Evolutionary conservation across 2,797 vertebrate genomes (phyloP), one percentile per base, ranked within the genome.

Genomic region (Myotis daubentonii): DNA sequence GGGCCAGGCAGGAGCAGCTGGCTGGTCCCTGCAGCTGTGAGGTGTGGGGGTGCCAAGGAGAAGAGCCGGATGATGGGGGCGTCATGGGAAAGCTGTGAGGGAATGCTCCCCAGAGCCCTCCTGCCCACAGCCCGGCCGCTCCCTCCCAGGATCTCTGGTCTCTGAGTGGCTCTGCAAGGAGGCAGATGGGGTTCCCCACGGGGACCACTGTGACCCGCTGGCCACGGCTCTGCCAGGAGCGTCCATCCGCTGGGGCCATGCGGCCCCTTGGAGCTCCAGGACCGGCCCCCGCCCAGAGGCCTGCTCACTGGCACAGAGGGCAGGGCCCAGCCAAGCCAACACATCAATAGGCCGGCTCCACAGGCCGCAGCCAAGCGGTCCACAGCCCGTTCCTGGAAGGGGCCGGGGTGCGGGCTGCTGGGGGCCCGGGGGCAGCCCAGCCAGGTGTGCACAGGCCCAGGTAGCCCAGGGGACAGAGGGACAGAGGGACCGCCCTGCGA

Each of bases 71-170:
- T 96, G 91, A 93, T 4, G 28, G 94, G 92, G 89, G 74, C 47
- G 87, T 97, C 96, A 90, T 95, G 97, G 97, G 97, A 97, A 97
- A 95, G 76, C 66, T 5, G 33, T 0, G 4, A 81, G 76, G n/a
- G 62, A 80, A 51, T 12, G 49, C 22, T 90, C 68, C 90, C 78
- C 95, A 82, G 84, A 66, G 83, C 65, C 68, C 80, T 44, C 79
- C 53, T 3, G 36, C 74, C 33, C 0, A 9, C 16, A 8, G 38
- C 30, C 85, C 38, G 1, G 38, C 17, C 13, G 12, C 70, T 57
- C 74, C 23, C 62, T 51, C 72, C 36, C 62, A 22, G 74, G 36
- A 38, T 41, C 70, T 33, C 60, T 72, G 85, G 80, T 62, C 85
- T 80, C 49, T 0, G 0, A 36, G 65, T 6, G 76, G 75, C 70